These are phyloP conservation scores for Xestoiulus laeticollis DNA, from an alignment of 2,888 invertebrate species.

Conservation along the genomic window DNA sequence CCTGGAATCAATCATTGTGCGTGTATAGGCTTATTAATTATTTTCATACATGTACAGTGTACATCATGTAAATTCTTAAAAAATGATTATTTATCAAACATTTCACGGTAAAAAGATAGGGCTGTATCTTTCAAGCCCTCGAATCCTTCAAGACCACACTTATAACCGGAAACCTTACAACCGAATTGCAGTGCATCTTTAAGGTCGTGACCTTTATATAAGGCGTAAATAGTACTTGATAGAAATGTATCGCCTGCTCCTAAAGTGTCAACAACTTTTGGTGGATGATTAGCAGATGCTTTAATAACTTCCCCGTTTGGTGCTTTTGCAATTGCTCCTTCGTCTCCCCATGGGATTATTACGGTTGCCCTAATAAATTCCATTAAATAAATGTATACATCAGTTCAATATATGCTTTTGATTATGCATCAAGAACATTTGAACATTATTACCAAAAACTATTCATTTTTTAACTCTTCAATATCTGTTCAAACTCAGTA, in stretches of 20 bases:
- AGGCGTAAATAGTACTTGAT: constrained; percentile 70
- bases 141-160: constrained; percentile 63
- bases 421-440: background rate
- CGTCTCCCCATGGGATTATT: constrained; percentile 72
- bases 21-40: too few relatives aligned
- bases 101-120: background rate
- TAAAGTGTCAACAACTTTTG: constrained; percentile 70
- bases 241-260: constrained; percentile 77
- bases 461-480: too few relatives aligned
- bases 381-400: background rate
- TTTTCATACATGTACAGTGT: too few relatives aligned
- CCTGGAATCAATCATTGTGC: too few relatives aligned
- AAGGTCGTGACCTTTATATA: constrained; percentile 63
- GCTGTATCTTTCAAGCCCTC: background rate
- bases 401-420: too few relatives aligned
- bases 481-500: too few relatives aligned
- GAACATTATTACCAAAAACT: too few relatives aligned
- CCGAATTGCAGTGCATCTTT: constrained; percentile 66
- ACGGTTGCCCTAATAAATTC: constrained; percentile 61
- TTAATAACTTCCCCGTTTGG: constrained; percentile 56
- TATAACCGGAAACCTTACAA: constrained; percentile 72
- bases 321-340: constrained; percentile 67
- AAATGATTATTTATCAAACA: background rate
- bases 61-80: too few relatives aligned
- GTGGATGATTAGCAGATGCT: constrained; percentile 67